Conservation (phyloP, 1,140 invertebrate species). For the Aphis craccivora region DNA sequence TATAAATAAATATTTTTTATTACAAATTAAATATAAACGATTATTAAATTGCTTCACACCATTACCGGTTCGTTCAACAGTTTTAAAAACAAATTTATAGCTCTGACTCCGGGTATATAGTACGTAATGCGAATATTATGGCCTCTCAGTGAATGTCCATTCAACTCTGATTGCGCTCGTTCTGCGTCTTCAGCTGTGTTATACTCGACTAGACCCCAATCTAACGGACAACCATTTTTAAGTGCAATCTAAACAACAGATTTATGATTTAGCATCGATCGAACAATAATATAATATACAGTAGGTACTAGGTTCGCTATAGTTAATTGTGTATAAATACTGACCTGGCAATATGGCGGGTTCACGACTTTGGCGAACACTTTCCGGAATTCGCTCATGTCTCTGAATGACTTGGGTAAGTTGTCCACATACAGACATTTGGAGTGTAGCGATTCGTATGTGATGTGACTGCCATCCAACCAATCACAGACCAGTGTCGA, state of each 20-base stretch:
- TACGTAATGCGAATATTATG: slow-evolving; percentile 67
- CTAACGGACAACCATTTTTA: slow-evolving; percentile 68
- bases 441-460: slow-evolving; percentile 68
- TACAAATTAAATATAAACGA: neutral
- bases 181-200: slow-evolving; percentile 67
- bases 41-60: neutral
- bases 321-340: neutral
- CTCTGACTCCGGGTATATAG: slow-evolving; percentile 69
- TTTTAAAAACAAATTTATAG: slow-evolving; percentile 69
- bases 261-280: neutral
- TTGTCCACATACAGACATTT: slow-evolving; percentile 68
- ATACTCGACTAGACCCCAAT: slow-evolving; percentile 71
- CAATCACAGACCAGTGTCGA: slow-evolving; percentile 68
- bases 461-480: slow-evolving; percentile 66
- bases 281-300: neutral
- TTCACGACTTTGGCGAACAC: slow-evolving; percentile 67
- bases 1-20: neutral
- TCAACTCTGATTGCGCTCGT: slow-evolving; percentile 65
- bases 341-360: slow-evolving; percentile 71
- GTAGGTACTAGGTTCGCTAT: neutral
- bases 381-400: slow-evolving; percentile 68
- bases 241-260: slow-evolving; percentile 67
- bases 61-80: slow-evolving; percentile 66
- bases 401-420: slow-evolving; percentile 68
- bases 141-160: slow-evolving; percentile 65